Conservation (phyloP, 2,797 vertebrate genomes). For the Coracias cyanogaster region DNA sequence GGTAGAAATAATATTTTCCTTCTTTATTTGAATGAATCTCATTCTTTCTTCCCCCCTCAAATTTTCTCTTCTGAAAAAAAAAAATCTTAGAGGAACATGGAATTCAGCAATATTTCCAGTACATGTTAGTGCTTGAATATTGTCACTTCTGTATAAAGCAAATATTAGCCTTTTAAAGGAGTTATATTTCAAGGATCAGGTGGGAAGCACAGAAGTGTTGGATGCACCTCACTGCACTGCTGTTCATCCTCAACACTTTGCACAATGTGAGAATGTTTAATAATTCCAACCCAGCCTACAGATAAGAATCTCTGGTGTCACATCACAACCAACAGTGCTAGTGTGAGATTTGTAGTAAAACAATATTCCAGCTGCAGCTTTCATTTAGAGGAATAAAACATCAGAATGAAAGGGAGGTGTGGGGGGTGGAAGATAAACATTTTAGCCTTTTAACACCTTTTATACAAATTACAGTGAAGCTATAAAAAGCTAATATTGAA, state of each 20-base stretch:
- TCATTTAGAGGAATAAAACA: constrained; percentile 83
- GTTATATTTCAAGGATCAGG: constrained; percentile 82
- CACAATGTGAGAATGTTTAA: constrained; percentile 87
- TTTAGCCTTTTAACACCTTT: constrained; percentile 71
- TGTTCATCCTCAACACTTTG: constrained; percentile 84
- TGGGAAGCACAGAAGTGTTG: constrained; percentile 82
- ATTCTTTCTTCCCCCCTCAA: not conserved
- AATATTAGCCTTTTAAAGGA: constrained; percentile 82
- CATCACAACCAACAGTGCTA: constrained; percentile 80
- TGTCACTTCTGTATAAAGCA: constrained; percentile 74
- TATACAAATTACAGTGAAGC: constrained; percentile 66
- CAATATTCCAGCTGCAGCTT: constrained; percentile 84
- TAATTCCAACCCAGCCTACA: constrained; percentile 81
- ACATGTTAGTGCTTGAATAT: constrained; percentile 73
- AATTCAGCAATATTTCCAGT: constrained; percentile 71
- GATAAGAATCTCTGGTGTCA: constrained; percentile 86
- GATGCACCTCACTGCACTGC: constrained; percentile 82
- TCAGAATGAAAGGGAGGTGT: constrained; percentile 66
- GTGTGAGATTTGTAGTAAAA: constrained; percentile 84
- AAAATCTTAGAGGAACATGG: not conserved
- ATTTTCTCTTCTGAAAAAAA: constrained; percentile 39
- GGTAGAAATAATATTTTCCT: constrained; percentile 22
- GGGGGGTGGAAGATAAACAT: constrained; percentile 77
- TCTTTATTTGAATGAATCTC: not conserved
- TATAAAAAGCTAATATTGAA: constrained; percentile 50